Base-by-base conservation (phyloP, 1,140 invertebrate species). In the Drosophila bifasciata region DNA sequence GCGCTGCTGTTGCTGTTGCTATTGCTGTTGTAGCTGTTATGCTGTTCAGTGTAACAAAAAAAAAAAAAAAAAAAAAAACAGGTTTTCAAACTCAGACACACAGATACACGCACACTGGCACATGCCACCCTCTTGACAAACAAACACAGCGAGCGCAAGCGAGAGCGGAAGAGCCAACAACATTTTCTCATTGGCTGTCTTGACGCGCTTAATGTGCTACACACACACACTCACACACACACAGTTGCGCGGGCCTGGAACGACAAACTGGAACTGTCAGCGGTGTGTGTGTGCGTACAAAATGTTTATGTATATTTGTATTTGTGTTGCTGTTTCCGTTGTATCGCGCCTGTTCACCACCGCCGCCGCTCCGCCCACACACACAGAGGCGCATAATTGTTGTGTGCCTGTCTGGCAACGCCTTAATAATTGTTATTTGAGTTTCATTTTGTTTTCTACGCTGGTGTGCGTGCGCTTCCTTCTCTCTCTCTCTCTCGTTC, bases 371-470 rank as follows among this genome's bases (percentile, higher is more conserved):
- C 63, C 84, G 71, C 84, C 75, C 84, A 81, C 77, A 79, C 83
- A 88, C 75, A 88, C 84, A 83, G 68, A 46, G 56, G 45, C 71
- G 61, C 66, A 79, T 79, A 88, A 85, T 85, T 85, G 81, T 88
- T 88, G 73, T 86, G 83, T 86, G 88, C 67, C 69, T 67, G 89
- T 90, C 89, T 90, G 89, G 89, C 78, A 90, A 90, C 89, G 89
- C 89, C 89, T 90, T 90, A 79, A 90, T 89, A 89, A 90, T 90
- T 90, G 84, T 89, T 90, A 85, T 90, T 90, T 90, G 83, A 90
- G 83, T 89, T 88, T 76, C 83, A 76, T 90, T 90, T 90, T 88
- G 73, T 73, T 78, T 78, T 68, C 60, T 36, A 46, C 53, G 67
- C 49, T 36, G 17, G 28, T 57, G 23, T 51, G 45, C 16, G 15